Evolutionary conservation across 2,888 invertebrate species (phyloP), one percentile per base, ranked within the genome.

Genomic region (Dendrolimus pini): DNA sequence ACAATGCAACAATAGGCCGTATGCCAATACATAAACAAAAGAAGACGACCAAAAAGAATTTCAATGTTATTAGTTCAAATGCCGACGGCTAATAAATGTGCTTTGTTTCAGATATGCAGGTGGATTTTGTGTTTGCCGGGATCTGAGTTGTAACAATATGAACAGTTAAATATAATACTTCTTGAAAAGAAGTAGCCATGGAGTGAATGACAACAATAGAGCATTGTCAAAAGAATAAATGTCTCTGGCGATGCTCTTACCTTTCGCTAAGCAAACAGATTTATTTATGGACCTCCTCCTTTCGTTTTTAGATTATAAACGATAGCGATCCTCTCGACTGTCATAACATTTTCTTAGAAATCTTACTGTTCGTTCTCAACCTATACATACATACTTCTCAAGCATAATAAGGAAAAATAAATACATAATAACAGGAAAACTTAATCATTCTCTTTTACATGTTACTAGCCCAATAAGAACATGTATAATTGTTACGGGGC

Each of bases 131-230:
- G 14, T 14, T 14, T 14, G 14, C 14, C 14, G 14, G 14, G 14
- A 14, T 14, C 14, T 14, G 14, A 14, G 14, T 14, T 14, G 1
- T 14, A 14, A 14, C 14, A 14, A 14, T 14, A 30, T 30, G 6
- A 30, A 30, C 30, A 30, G 30, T 30, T 3, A 30, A 30, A 6
- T 30, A 6, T 30, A 30, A 30, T 30, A 30, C 6, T 30, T 6
- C 30, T 30, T 30, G 30, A 30, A 30, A 30, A 30, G 30, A 56
- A 56, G 18, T 9, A 30, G 30, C 53, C 53, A 53, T 56, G 41
- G 52, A 52, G 54, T 54, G 55, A 57, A 55, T 41, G 54, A 54
- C 52, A 57, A 57, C 55, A 57, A 57, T 57, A 54, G 54, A 54
- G 54, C 14, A 54, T 57, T 57, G 54, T 57, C 54, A 54, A 41